Conservation (phyloP, 2,888 invertebrate genomes). For the Neoscelio sp. region DNA sequence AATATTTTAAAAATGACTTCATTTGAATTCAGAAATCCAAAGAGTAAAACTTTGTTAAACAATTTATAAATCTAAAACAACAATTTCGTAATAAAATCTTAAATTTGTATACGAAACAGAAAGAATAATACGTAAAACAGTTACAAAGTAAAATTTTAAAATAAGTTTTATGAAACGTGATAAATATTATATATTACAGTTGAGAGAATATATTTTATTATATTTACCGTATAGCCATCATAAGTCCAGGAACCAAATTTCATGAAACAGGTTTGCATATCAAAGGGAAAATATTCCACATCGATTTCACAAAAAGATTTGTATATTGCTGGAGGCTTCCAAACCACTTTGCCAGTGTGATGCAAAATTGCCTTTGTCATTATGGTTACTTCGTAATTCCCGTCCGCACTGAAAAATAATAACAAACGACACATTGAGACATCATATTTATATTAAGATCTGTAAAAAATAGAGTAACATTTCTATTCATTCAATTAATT, state of each 20-base stretch:
- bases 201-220: constrained; percentile 29
- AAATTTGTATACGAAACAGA: no score
- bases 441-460: no score
- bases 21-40: no score
- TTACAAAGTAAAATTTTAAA: no score
- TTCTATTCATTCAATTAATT: no score
- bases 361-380: constrained; percentile 98
- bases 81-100: no score
- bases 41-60: no score
- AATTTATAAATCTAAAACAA: no score
- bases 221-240: constrained; percentile 95
- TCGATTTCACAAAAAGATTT: constrained; percentile 98
- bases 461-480: no score
- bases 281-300: constrained; percentile 97
- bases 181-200: background rate
- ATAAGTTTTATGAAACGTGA: background rate
- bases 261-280: constrained; percentile 97
- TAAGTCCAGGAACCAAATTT: constrained; percentile 98
- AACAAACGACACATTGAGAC: constrained; percentile 44
- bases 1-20: no score
- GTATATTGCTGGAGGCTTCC: constrained; percentile 99
- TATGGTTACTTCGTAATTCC: constrained; percentile 98
- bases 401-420: constrained; percentile 91
- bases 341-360: constrained; percentile 95
- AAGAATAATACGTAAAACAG: no score